Base-by-base conservation (phyloP, 2,888 invertebrate species). In the Diarsia mendica region DNA sequence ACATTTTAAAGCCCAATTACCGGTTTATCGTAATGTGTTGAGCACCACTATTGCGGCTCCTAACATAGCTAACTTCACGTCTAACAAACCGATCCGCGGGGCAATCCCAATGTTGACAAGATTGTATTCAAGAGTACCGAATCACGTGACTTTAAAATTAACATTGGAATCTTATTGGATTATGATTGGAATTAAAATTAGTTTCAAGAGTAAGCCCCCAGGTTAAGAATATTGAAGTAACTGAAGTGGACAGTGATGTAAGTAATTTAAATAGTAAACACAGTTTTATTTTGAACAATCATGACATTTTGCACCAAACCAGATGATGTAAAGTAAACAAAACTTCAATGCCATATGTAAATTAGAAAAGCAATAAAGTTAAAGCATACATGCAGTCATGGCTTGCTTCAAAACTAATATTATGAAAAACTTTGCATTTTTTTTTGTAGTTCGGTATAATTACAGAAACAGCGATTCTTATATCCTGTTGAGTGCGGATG, bases 401-500 rank as follows among this genome's bases (percentile, higher is more conserved):
- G 44, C 33, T 80, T 44, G 65, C 74, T 33, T 46, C 58, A 61
- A 44, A 76, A 69, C 61, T n/a, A 79, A 73, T 60, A 68, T 64
- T 64, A 71, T 65, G 44, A 53, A 53, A 76, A 61, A 69, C 53
- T 55, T 76, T 13, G 51, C 1, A 33, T 49, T 77, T 73, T 77
- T 73, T 73, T 73, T 77, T 80, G 33, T 70, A 49, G 66, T 73
- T 67, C 4, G 28, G 15, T 58, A 66, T 73, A 71, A 82, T 74
- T 82, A 73, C 70, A 65, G 55, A 63, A 78, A 74, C 48, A 53
- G 46, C 53, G 77, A 48, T 70, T 72, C 72, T 75, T 83, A 83
- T 73, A 82, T 79, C 75, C 80, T 79, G 76, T 81, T 68, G 75
- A 73, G 79, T 82, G 81, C 82, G 86, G 85, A 85, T 85, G 77